Percentiles rank a stretch among this genome's conserved stretches.
Evolutionary conservation across 2,888 invertebrate genomes (phyloP).

Genomic region (Lasioglossum leucozonium): DNA sequence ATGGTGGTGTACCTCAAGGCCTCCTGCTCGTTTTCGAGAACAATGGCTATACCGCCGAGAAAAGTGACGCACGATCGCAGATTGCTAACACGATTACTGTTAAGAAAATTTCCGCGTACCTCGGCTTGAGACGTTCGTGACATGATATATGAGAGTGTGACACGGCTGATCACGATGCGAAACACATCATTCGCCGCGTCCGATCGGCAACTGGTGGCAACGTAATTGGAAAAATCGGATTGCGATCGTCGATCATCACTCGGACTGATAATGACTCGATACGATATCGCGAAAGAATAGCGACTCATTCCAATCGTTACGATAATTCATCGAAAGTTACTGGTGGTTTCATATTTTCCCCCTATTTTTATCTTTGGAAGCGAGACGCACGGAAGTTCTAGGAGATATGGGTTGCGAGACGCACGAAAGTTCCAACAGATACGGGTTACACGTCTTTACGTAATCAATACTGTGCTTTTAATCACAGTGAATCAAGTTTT

Average conservation of each 20-base stretch:
- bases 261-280: slow-evolving; percentile 59
- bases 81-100: not conserved
- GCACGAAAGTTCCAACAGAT: no score
- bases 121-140: slow-evolving; percentile 1
- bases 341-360: not conserved
- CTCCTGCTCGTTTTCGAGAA: not conserved
- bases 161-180: not conserved
- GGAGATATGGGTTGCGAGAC: no score
- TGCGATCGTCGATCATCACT: slow-evolving; percentile 49
- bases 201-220: slow-evolving; percentile 33
- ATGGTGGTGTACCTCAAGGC: not conserved
- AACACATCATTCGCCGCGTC: slow-evolving; percentile 17
- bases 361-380: not conserved
- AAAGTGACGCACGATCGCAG: not conserved
- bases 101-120: slow-evolving; percentile 8
- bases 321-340: not conserved
- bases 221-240: slow-evolving; percentile 31
- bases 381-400: no score
- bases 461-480: not conserved
- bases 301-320: not conserved
- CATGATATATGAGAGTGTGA: slow-evolving; percentile 19
- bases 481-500: no score
- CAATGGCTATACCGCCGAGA: not conserved
- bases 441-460: not conserved
- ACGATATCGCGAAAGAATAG: slow-evolving; percentile 49